Percentiles rank a stretch among this genome's conserved stretches.
Evolutionary conservation across 2,113 vertebrate genomes (phyloP).

Genomic region (Chamaea fasciata): DNA sequence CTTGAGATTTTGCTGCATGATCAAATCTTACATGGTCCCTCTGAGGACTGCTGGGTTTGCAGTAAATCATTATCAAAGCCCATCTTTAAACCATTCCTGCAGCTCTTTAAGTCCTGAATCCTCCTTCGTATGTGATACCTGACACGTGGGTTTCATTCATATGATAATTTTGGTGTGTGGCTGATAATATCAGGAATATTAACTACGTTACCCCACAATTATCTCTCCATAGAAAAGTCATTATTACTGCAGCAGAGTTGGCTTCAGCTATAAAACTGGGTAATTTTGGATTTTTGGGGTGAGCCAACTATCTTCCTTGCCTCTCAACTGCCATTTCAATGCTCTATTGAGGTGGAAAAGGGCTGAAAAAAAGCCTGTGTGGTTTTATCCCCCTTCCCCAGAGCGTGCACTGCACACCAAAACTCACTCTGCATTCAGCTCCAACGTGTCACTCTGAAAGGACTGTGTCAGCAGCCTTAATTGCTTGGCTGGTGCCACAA

Average conservation of each 20-base stretch:
- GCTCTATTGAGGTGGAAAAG: neutral
- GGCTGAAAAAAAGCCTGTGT: neutral
- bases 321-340: neutral
- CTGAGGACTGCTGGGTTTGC: neutral
- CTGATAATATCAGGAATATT: neutral
- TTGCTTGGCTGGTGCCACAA: conserved; percentile 43
- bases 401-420: neutral
- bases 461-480: conserved; percentile 37
- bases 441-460: conserved; percentile 1
- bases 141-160: neutral
- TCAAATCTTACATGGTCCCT: neutral
- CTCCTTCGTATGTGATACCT: neutral
- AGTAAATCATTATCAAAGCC: neutral
- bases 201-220: neutral
- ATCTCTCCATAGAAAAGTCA: neutral
- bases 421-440: conserved; percentile 17
- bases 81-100: neutral
- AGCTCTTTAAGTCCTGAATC: neutral
- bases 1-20: neutral
- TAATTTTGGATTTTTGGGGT: neutral
- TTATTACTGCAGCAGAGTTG: neutral
- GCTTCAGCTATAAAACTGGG: neutral
- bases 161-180: neutral
- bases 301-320: neutral
- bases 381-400: neutral